Conservation (phyloP, 2,113 vertebrate species). For the Taxidea taxus region DNA sequence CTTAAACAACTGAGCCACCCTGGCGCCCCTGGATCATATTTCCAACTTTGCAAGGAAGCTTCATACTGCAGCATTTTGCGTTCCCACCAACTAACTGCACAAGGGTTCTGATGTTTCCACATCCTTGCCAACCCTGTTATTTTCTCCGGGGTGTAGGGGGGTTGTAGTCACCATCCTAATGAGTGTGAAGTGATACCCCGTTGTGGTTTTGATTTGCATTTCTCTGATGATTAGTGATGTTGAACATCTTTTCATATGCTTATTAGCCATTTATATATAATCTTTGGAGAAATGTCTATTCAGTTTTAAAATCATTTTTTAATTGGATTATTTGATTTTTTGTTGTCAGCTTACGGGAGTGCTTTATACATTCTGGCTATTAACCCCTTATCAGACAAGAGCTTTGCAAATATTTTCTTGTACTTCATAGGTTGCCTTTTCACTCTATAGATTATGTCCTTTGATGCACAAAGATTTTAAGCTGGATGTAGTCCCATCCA, state of each 20-base stretch:
- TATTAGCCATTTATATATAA: background rate
- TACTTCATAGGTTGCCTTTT: background rate
- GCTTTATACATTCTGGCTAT: background rate
- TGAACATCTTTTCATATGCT: background rate
- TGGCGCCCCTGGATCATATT: background rate
- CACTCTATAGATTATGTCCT: background rate
- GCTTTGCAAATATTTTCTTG: background rate
- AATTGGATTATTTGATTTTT: background rate
- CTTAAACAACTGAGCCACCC: background rate
- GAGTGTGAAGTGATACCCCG: background rate
- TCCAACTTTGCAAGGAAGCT: background rate
- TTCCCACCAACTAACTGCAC: background rate
- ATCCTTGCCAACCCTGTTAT: background rate
- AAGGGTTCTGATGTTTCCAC: background rate
- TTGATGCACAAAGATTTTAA: background rate
- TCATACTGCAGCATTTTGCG: background rate
- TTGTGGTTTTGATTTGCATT: background rate
- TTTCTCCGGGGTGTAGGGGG: background rate
- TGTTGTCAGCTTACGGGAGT: background rate
- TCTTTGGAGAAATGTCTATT: background rate
- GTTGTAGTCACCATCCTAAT: background rate
- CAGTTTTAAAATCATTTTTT: background rate
- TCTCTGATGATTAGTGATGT: background rate
- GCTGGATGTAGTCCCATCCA: background rate
- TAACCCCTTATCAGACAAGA: background rate